Evolutionary conservation across 2,113 vertebrate genomes (phyloP).

Genomic region (Clupea harengus): DNA sequence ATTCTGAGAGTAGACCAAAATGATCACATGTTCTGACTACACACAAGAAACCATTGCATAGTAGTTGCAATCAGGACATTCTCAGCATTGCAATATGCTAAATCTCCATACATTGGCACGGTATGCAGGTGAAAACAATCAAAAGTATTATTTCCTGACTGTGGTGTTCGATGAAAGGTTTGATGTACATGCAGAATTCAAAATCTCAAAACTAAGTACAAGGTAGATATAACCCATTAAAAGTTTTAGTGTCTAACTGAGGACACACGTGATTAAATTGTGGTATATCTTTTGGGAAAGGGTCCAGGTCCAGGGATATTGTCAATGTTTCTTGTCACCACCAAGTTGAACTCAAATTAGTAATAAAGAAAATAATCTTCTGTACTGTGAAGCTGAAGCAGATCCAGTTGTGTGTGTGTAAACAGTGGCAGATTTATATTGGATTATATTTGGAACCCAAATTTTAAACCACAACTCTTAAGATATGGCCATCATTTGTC

Average conservation of each 20-base stretch:
- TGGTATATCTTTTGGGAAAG: too few species aligned
- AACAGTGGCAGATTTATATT: background rate
- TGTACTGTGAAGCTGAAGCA: background rate
- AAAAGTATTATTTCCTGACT: background rate
- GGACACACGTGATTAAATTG: too few species aligned
- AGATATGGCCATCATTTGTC: background rate
- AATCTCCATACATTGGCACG: background rate
- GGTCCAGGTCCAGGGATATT: background rate
- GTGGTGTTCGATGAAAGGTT: too few species aligned
- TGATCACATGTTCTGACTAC: background rate
- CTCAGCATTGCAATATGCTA: background rate
- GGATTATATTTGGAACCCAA: too few species aligned
- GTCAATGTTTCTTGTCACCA: background rate
- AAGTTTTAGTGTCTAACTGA: too few species aligned
- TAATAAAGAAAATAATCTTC: background rate
- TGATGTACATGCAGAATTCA: background rate
- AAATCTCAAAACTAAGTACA: background rate
- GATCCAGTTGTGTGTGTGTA: background rate
- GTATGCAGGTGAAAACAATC: background rate
- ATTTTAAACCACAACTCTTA: too few species aligned
- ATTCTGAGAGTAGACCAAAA: background rate
- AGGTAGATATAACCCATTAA: too few species aligned
- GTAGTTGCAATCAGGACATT: background rate
- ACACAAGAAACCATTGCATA: too few species aligned
- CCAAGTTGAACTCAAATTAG: too few species aligned